These are phyloP conservation scores for Diogma glabrata DNA, from an alignment of 2,888 invertebrate genomes.

Conservation along the genomic window DNA sequence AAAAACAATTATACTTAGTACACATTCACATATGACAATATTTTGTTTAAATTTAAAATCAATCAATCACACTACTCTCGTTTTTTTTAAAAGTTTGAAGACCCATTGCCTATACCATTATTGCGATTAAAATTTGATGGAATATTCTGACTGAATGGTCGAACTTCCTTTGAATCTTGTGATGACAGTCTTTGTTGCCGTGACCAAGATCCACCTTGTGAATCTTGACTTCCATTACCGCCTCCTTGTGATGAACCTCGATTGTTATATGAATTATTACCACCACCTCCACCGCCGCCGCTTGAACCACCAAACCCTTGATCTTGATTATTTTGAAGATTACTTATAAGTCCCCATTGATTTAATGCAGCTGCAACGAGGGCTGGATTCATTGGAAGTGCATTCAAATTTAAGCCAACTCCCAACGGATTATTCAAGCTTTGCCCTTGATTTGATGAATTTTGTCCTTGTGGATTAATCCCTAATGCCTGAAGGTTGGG, in stretches of 20 bases:
- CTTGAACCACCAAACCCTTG: slow-evolving; percentile 31
- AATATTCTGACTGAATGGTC: too few relatives aligned
- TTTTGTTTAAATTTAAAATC: too few relatives aligned
- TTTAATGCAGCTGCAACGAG: slow-evolving; percentile 70
- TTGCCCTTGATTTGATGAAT: slow-evolving; percentile 44
- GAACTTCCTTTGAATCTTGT: too few relatives aligned
- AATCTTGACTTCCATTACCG: slow-evolving; percentile 24
- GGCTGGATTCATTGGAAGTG: slow-evolving; percentile 73
- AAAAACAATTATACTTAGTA: too few relatives aligned
- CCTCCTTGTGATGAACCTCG: slow-evolving; percentile 62
- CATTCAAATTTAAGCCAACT: slow-evolving; percentile 52
- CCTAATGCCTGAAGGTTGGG: slow-evolving; percentile 79
- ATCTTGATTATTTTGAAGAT: slow-evolving; percentile 47
- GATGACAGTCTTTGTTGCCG: slow-evolving; percentile 11
- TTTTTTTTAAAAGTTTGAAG: too few relatives aligned
- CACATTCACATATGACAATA: too few relatives aligned
- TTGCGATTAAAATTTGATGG: too few relatives aligned
- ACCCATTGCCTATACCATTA: too few relatives aligned
- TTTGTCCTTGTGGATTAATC: slow-evolving; percentile 48
- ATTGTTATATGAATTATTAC: too few relatives aligned
- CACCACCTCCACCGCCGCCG: too few relatives aligned
- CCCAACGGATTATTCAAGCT: slow-evolving; percentile 43
- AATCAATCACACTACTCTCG: too few relatives aligned
- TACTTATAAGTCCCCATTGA: slow-evolving; percentile 64
- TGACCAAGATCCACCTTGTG: slow-evolving; percentile 8